Conservation (phyloP, 2,797 vertebrate genomes). For the Muraenolepis orangiensis region DNA sequence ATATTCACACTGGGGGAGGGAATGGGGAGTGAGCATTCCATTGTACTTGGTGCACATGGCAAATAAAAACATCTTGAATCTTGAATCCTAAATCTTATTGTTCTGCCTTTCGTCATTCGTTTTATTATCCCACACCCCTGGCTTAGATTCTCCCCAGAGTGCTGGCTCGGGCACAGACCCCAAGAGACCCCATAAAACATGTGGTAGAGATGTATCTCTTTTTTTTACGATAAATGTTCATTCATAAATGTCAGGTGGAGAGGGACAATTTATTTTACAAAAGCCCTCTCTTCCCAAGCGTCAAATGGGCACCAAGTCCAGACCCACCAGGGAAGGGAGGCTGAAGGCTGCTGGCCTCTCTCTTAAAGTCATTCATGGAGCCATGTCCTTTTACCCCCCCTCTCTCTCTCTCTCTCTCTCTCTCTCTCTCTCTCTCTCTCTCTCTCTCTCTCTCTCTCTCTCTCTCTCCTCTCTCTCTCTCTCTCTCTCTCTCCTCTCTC, state of each 20-base stretch:
- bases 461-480: not conserved
- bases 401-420: not conserved
- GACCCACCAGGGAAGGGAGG: not conserved
- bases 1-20: too few species aligned
- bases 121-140: not conserved
- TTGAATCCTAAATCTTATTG: too few species aligned
- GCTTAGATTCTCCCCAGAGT: not conserved
- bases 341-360: not conserved
- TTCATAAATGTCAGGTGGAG: conserved; percentile 59
- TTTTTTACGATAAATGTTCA: conserved; percentile 41
- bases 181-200: conserved; percentile 46
- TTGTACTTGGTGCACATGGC: too few species aligned
- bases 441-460: not conserved
- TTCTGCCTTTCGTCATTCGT: conserved; percentile 1
- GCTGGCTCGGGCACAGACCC: not conserved
- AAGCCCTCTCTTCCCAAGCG: conserved; percentile 45
- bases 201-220: conserved; percentile 44
- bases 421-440: not conserved
- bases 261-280: conserved; percentile 59
- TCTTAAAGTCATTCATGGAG: not conserved
- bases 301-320: conserved; percentile 44
- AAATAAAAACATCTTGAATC: too few species aligned
- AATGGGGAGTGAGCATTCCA: too few species aligned
- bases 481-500: not conserved
- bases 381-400: not conserved